phyloP scores from a whole-genome alignment of 2,113 vertebrate genomes.

The Ovibos moschatus region DNA sequence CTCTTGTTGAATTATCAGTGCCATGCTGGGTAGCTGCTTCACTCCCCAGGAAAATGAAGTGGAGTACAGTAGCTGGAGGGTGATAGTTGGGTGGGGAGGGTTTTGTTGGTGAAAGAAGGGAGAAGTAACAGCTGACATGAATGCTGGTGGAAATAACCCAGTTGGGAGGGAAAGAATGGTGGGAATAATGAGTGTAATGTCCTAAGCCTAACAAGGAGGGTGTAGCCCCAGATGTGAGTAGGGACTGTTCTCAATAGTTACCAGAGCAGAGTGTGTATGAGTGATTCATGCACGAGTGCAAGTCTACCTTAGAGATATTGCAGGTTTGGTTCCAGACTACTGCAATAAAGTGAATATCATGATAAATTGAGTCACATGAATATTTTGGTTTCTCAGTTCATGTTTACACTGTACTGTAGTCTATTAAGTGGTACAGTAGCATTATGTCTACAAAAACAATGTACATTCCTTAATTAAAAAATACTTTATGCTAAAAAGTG shows the following conservation, averaged over 20 bases:
- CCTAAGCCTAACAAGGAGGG: neutral
- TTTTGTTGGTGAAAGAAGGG: neutral
- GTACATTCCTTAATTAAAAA: neutral
- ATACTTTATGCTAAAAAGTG: neutral
- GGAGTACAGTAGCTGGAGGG: neutral
- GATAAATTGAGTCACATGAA: neutral
- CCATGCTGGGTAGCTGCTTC: neutral
- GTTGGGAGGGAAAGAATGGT: neutral
- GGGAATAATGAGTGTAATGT: neutral
- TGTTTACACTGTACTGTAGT: neutral
- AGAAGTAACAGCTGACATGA: neutral
- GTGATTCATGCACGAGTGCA: neutral
- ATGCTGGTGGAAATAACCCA: neutral
- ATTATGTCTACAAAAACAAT: neutral
- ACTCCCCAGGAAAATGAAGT: neutral
- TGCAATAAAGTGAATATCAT: neutral
- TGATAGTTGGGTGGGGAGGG: neutral
- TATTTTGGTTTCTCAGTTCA: neutral
- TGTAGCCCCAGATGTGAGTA: neutral
- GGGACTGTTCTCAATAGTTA: fast-evolving
- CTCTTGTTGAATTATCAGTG: neutral
- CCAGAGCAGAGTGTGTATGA: neutral
- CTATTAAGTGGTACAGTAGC: neutral
- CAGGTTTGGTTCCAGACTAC: neutral
- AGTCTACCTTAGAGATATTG: neutral